Conservation (phyloP, 2,113 vertebrate genomes). For the Haemorhous mexicanus region DNA sequence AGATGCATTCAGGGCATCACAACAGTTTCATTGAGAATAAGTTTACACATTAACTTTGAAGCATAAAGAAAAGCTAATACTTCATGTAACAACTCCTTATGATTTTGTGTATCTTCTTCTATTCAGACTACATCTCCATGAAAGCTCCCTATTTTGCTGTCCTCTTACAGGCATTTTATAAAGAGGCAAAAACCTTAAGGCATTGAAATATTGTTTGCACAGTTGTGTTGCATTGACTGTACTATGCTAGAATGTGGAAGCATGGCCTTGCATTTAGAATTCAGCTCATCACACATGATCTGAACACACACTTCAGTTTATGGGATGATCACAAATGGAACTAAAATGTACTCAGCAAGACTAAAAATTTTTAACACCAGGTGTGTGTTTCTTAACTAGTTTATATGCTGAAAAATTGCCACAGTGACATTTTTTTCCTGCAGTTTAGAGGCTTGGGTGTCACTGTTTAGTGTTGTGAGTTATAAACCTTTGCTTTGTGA, state of each 20-base stretch:
- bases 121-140: not conserved
- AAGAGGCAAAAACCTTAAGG: not conserved
- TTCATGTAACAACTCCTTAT: not conserved
- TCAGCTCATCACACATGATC: not conserved
- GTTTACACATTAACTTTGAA: not conserved
- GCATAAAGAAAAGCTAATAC: not conserved
- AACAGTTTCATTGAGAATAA: not conserved
- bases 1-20: not conserved
- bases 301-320: not conserved
- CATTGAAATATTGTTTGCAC: not conserved
- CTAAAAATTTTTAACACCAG: not conserved
- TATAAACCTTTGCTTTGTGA: not conserved
- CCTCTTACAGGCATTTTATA: not conserved
- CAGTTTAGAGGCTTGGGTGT: not conserved
- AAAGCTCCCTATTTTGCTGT: not conserved
- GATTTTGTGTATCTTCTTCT: not conserved
- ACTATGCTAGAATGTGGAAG: not conserved
- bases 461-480: not conserved
- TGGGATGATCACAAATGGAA: not conserved
- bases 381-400: not conserved
- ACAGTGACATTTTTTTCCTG: not conserved
- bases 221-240: not conserved
- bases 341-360: not conserved
- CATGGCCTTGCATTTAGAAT: not conserved
- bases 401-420: not conserved